These are phyloP conservation scores for Drosophila kambysellisi DNA, from an alignment of 2,888 invertebrate genomes.

Conservation along the genomic window DNA sequence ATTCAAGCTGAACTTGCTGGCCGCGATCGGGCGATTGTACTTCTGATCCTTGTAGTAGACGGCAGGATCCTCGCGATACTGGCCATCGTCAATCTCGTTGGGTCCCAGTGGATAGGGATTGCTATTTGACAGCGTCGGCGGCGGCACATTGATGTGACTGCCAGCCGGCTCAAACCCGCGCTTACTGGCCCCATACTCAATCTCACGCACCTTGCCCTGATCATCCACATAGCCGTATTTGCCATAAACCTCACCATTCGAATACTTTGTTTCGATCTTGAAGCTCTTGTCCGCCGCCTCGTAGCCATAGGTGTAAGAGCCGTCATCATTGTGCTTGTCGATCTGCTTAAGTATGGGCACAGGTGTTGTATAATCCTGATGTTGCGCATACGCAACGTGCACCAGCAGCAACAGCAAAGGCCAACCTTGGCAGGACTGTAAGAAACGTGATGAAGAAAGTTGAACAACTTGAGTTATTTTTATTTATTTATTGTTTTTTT, in stretches of 20 bases:
- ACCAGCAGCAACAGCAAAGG: slow-evolving; percentile 48
- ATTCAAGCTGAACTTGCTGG: slow-evolving; percentile 83
- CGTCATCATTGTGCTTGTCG: slow-evolving; percentile 94
- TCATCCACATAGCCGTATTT: slow-evolving; percentile 96
- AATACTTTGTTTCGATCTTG: slow-evolving; percentile 94
- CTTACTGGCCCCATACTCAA: slow-evolving; percentile 93
- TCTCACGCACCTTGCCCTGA: slow-evolving; percentile 90
- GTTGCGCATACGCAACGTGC: slow-evolving; percentile 71
- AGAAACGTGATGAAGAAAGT: not conserved
- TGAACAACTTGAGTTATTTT: not conserved
- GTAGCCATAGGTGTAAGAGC: slow-evolving; percentile 95
- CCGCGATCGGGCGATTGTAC: slow-evolving; percentile 85
- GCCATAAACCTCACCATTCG: slow-evolving; percentile 93
- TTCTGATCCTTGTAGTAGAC: slow-evolving; percentile 91
- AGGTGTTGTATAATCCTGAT: slow-evolving; percentile 89
- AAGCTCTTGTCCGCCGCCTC: slow-evolving; percentile 94
- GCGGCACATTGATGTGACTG: slow-evolving; percentile 91
- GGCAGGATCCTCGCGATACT: slow-evolving; percentile 93
- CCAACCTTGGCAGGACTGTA: slow-evolving; percentile 28
- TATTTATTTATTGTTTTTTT: not conserved
- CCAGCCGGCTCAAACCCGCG: slow-evolving; percentile 93
- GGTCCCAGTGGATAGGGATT: slow-evolving; percentile 86
- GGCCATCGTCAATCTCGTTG: slow-evolving; percentile 92
- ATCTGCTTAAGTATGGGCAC: slow-evolving; percentile 93
- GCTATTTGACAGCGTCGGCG: slow-evolving; percentile 90